Conservation (phyloP, 2,888 invertebrate species). For the Pollenia angustigena region DNA sequence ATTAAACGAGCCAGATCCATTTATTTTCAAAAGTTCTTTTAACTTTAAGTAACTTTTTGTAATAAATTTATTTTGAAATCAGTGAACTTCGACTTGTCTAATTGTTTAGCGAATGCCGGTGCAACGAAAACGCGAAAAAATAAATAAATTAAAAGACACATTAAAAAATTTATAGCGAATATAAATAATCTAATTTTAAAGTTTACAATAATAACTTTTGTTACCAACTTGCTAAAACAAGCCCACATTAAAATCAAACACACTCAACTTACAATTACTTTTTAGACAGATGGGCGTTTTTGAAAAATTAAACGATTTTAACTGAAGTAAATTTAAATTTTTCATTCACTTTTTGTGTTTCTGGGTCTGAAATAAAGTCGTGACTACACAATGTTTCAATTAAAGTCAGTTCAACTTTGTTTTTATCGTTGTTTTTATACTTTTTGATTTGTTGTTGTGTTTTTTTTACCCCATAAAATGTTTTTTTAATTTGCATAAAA, state of each 20-base stretch:
- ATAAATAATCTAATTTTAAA: constrained; percentile 40
- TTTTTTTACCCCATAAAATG: neutral
- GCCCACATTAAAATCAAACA: constrained; percentile 29
- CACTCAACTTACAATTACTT: neutral
- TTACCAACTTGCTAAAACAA: constrained; percentile 7
- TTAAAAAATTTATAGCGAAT: constrained; percentile 35
- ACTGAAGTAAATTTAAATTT: neutral
- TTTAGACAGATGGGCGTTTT: neutral
- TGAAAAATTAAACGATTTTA: neutral
- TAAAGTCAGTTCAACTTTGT: constrained; percentile 30
- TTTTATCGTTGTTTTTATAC: constrained; percentile 12
- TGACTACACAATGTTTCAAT: constrained; percentile 62
- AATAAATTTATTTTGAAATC: constrained; percentile 9
- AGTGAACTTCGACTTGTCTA: constrained; percentile 10
- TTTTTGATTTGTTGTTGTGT: constrained; percentile 18
- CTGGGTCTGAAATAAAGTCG: constrained; percentile 40
- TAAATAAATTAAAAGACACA: constrained; percentile 39
- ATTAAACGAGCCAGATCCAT: no score
- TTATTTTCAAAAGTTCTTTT: neutral
- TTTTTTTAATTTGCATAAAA: constrained; percentile 16
- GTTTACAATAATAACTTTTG: constrained; percentile 33
- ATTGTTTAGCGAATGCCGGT: neutral
- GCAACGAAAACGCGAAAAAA: neutral
- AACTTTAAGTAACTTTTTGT: constrained; percentile 18
- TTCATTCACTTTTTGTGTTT: neutral